Evolutionary conservation across 2,113 vertebrate species (phyloP), one percentile per base, ranked within the genome.

Genomic region (Dipodomys stephensi): DNA sequence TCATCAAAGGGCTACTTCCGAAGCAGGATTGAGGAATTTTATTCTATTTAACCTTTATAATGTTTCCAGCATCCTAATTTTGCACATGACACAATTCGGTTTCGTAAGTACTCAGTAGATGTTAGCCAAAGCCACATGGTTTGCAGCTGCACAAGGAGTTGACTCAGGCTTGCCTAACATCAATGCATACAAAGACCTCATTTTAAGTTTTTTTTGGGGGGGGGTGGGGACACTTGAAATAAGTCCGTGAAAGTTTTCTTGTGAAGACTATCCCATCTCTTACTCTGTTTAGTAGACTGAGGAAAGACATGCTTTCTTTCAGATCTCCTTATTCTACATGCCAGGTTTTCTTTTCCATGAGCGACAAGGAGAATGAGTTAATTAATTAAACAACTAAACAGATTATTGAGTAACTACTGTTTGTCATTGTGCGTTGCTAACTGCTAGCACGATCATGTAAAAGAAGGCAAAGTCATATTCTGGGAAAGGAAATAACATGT

Each of bases 351-450:
- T 92, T 68, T 53, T 88, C 16, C 53, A 22, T 80, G 83, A 94
- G 62, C 73, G 35, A 64, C 68, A 77, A 28, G 69, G 9, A 35
- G 88, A 92, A 65, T 92, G 49, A 80, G n/a, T 53, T 46, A 94
- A 76, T 83, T 80, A 87, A 90, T 83, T 80, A 87, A 90, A 68
- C 65, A 82, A 93, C 86, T 88, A 84, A 93, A 83, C 27, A 13
- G 68, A 53, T 49, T 92, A 49, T 49, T 77, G n/a, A 65, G 18
- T 10, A 16, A 27, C 82, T 86, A 44, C 12, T 78, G 35, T 67
- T 67, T 79, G 46, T 39, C 62, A 60, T 4, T 65, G 46, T 6
- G 18, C 32, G n/a, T 57, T 83, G 27, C 46, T 82, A 22, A 16
- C 44, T 60, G 62, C 60, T 87, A 62, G 16, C 16, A 30, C 16